Percentiles rank a stretch among this genome's conserved stretches.
These are phyloP conservation scores for Tiphia femorata DNA, from an alignment of 2,888 invertebrate genomes.

Conservation along the genomic window DNA sequence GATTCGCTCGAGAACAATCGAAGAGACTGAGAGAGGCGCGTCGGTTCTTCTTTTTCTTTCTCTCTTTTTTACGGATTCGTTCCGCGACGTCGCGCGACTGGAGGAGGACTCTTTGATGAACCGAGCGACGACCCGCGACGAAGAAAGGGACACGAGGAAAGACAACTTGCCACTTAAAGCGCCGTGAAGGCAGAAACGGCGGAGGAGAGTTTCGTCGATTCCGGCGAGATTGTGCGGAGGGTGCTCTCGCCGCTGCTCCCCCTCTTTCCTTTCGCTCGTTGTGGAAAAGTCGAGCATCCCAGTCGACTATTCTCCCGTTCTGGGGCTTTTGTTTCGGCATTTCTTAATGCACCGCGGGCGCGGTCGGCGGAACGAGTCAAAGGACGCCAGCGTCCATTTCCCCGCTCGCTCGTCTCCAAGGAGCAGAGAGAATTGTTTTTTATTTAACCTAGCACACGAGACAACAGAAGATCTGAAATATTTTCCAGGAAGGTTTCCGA, in stretches of 20 bases:
- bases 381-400: constrained; percentile 31
- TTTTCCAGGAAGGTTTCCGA: too few relatives aligned
- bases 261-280: constrained; percentile 43
- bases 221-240: too few relatives aligned
- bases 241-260: too few relatives aligned
- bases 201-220: constrained; percentile 32
- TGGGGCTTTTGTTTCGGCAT: constrained; percentile 58
- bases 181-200: constrained; percentile 42
- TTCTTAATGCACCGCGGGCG: constrained; percentile 58
- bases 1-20: too few relatives aligned
- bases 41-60: background rate
- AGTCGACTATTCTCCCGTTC: constrained; percentile 45
- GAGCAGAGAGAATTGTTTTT: constrained; percentile 6
- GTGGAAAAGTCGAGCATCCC: constrained; percentile 49
- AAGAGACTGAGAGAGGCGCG: too few relatives aligned
- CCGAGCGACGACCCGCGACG: constrained; percentile 20
- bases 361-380: constrained; percentile 34
- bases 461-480: too few relatives aligned
- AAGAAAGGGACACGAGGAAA: constrained; percentile 22
- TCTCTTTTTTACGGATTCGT: background rate
- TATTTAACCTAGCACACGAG: background rate
- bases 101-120: constrained; percentile 44
- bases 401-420: constrained; percentile 5
- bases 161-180: constrained; percentile 64
- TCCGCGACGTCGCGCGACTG: too few relatives aligned